Conservation (phyloP, 2,888 invertebrate species). For the Limnephilus auricula region DNA sequence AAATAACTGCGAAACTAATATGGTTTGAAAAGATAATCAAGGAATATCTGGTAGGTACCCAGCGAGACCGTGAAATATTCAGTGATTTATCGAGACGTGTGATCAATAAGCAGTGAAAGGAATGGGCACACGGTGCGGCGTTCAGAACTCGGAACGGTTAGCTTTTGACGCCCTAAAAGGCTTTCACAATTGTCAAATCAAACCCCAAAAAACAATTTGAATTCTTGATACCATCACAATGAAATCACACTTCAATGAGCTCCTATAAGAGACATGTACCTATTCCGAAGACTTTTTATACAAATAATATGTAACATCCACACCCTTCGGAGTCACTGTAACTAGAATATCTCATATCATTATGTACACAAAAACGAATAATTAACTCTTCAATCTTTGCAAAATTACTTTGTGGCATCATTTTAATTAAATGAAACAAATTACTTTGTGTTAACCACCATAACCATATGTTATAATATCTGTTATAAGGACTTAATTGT, state of each 20-base stretch:
- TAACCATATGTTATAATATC: too few relatives aligned
- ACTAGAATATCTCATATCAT: neutral
- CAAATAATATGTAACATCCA: slow-evolving; percentile 23
- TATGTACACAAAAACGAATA: neutral
- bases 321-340: neutral
- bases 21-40: neutral
- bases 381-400: too few relatives aligned
- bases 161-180: slow-evolving; percentile 59
- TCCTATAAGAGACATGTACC: slow-evolving; percentile 21
- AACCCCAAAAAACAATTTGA: slow-evolving; percentile 56
- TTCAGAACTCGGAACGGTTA: slow-evolving; percentile 46
- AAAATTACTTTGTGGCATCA: too few relatives aligned
- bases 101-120: neutral
- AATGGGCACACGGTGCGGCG: neutral
- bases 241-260: slow-evolving; percentile 55
- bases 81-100: neutral
- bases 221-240: slow-evolving; percentile 58
- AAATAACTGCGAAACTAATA: neutral
- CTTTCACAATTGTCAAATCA: slow-evolving; percentile 54
- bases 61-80: neutral
- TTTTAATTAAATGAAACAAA: too few relatives aligned
- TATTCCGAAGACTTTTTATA: slow-evolving; percentile 20
- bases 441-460: too few relatives aligned
- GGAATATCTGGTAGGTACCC: neutral
- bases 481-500: too few relatives aligned